Percentiles rank a stretch among this genome's conserved stretches.
Evolutionary conservation across 2,113 vertebrate genomes (phyloP).

Genomic region (Herpetotheres cachinnans): DNA sequence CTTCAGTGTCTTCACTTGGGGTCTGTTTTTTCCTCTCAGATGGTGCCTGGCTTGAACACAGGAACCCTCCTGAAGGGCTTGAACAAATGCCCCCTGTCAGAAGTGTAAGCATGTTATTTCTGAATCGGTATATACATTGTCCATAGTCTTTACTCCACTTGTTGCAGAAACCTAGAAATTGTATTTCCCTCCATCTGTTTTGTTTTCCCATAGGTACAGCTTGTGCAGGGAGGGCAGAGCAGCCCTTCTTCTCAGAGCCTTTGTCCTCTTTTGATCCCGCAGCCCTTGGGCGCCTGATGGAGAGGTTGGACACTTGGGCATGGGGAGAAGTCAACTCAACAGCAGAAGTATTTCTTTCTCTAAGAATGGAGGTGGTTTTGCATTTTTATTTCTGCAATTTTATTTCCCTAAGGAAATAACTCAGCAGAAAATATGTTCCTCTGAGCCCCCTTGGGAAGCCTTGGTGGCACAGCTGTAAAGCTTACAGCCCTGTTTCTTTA

Average conservation of each 20-base stretch:
- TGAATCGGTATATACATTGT: neutral
- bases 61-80: neutral
- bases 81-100: neutral
- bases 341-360: neutral
- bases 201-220: neutral
- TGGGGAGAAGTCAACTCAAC: neutral
- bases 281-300: neutral
- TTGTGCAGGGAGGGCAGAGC: neutral
- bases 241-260: neutral
- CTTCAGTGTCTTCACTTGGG: neutral
- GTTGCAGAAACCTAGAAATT: neutral
- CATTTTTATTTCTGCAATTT: neutral
- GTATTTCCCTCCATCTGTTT: neutral
- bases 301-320: neutral
- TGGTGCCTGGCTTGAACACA: neutral
- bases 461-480: neutral
- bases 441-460: neutral
- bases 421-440: neutral
- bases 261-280: neutral
- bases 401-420: neutral
- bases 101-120: neutral
- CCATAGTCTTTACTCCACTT: neutral
- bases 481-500: neutral
- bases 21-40: neutral
- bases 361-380: neutral